phyloP scores from a whole-genome alignment of 2,888 invertebrate species.

The Drosophila rellima region DNA sequence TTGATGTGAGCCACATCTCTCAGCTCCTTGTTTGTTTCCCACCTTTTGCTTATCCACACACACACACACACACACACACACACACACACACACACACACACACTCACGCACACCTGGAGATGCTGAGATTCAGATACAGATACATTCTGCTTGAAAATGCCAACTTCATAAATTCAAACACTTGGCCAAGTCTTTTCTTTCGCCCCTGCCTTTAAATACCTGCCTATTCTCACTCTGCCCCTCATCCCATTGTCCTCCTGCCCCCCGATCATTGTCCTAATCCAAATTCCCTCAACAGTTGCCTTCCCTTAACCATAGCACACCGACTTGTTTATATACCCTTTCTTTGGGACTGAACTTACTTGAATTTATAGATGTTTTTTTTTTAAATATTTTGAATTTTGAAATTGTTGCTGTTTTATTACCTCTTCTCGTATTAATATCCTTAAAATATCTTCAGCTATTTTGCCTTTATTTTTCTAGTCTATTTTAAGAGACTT shows the following conservation, averaged over 20 bases:
- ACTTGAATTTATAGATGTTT: not conserved
- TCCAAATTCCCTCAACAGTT: constrained; percentile 52
- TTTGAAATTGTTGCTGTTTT: no score
- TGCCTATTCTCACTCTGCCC: not conserved
- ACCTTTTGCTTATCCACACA: constrained; percentile 54
- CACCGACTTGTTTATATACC: not conserved
- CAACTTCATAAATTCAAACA: constrained; percentile 68
- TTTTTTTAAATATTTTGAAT: no score
- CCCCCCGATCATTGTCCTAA: constrained; percentile 57
- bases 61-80: constrained; percentile 16
- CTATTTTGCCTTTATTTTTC: no score
- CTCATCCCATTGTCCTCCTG: no score
- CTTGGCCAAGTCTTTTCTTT: constrained; percentile 26
- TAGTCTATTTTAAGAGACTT: no score
- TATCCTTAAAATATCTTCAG: not conserved
- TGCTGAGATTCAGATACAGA: constrained; percentile 53
- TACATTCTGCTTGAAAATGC: constrained; percentile 33
- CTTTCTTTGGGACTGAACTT: constrained; percentile 6
- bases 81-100: constrained; percentile 18
- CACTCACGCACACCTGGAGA: constrained; percentile 29
- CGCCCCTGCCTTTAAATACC: no score
- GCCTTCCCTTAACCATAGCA: not conserved
- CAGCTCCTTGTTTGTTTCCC: constrained; percentile 62
- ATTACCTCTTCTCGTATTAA: not conserved
- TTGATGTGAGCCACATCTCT: constrained; percentile 4